Evolutionary conservation across 2,113 vertebrate species (phyloP), one percentile per base, ranked within the genome.

Genomic region (Chauna torquata): DNA sequence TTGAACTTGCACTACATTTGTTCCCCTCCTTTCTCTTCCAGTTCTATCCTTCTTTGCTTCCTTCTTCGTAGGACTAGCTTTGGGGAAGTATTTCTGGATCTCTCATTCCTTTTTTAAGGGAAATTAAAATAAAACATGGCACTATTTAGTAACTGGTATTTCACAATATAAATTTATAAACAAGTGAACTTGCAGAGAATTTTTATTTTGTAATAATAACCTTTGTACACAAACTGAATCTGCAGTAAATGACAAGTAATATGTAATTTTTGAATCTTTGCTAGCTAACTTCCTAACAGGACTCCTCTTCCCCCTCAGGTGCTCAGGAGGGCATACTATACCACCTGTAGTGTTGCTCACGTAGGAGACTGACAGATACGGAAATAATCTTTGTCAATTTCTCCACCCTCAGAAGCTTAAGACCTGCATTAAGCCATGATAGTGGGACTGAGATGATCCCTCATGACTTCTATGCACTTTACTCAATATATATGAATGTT

Each of bases 381-480:
- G 79, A 92, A 94, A 94, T 90, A 92, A 88, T 49, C n/a, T 92
- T 82, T 77, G 72, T 82, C 45, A 94, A 71, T 70, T 86, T 68
- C 52, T 87, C 23, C 47, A 71, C 42, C 44, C 61, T 75, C 61
- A 75, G 65, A 94, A 95, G n/a, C 23, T 82, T 88, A 86, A 92
- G 47, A 91, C 59, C 54, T 77, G 49, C 66, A 57, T 92, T 94
- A 93, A 92, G 82, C 36, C 55, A 77, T 54, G 82, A 83, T 0
- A 0, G 71, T 86, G 42, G 36, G 75, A 76, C 86, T 66, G 49
- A 83, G 82, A 78, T 86, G 68, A 24, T 95, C 34, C 40, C 44
- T 93, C 36, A 57, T 4, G 23, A 90, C 82, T 88, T 90, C 88
- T 58, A 62, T 57, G 77, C 8, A 25, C 42, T 83, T 82, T 78